A percentile compares a stretch with the other conserved stretches of the same genome.
These are phyloP conservation scores for Chydorus sphaericus DNA, from an alignment of 2,888 invertebrate species.

Conservation along the genomic window DNA sequence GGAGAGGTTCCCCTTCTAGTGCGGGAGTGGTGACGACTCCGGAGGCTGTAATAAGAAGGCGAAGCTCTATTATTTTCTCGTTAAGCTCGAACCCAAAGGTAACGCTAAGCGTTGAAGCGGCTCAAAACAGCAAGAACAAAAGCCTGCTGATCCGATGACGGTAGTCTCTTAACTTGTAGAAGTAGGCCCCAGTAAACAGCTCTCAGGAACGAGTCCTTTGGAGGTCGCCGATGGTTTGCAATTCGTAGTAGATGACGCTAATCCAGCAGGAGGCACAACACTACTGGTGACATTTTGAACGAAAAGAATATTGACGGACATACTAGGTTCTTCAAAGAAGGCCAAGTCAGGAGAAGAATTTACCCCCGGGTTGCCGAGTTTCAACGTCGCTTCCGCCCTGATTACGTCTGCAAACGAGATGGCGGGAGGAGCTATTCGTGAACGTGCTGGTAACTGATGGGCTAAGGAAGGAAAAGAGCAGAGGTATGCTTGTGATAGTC, in stretches of 20 bases:
- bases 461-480: conserved; percentile 18
- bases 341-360: background rate
- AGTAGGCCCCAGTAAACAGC: conserved; percentile 7
- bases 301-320: background rate
- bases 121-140: too few relatives aligned
- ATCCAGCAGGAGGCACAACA: background rate
- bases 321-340: background rate
- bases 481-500: conserved; percentile 61
- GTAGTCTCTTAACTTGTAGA: conserved; percentile 14
- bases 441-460: background rate
- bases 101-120: conserved; percentile 33
- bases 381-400: background rate
- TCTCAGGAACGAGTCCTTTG: background rate
- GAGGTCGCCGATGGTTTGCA: too few relatives aligned
- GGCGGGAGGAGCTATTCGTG: background rate
- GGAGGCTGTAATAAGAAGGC: background rate
- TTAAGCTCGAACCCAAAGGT: conserved; percentile 70
- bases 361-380: background rate
- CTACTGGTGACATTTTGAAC: background rate
- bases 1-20: too few relatives aligned
- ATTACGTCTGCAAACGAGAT: conserved; percentile 8
- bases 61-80: conserved; percentile 53
- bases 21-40: too few relatives aligned
- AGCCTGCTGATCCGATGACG: too few relatives aligned
- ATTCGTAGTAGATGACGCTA: background rate